Base-by-base conservation (phyloP, 2,888 invertebrate genomes). In the Polyommatus icarus region DNA sequence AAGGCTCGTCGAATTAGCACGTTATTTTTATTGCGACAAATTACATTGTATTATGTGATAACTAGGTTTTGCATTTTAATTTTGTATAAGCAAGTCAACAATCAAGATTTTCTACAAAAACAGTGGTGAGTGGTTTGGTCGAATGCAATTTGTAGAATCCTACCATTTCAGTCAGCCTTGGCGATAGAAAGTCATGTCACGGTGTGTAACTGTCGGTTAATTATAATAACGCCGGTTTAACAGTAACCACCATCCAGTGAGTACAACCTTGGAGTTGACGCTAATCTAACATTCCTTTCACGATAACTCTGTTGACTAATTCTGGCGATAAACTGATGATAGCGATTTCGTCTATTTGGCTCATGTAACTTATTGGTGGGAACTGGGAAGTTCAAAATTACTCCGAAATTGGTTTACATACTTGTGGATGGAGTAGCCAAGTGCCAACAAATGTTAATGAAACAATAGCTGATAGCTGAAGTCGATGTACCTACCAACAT, bases 251-350 rank as follows among this genome's bases (percentile, higher is more conserved):
- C 18, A 32, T 50, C 24, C 29, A 54, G 18, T 20, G 40, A 72
- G 36, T 72, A 72, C 79, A 76, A 80, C 78, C 79, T 71, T 67
- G 77, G 78, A 79, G 78, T 71, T 67, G 78, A 77, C 79, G 78
- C 79, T 89, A 88, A 89, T 90, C 88, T 88, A 80, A 82, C 85
- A 90, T 90, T 87, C 88, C 88, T 84, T 79, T 77, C 67, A 78
- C 82, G 86, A 83, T 86, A 85, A 77, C 54, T 71, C 18, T 76
- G 79, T 80, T 82, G 79, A 83, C 82, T 82, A 81, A 81, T 81
- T 80, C 78, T 20, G 72, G 81, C 78, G 78, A 78, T 71, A 78
- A 79, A 77, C 24, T 77, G 79, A 78, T 79, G 79, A 78, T 24
- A 50, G 20, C 46, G 71, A 32, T 67, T 67, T 29, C 29, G 67